Percentiles rank a stretch among this genome's conserved stretches.
Conservation (phyloP, 2,113 vertebrate genomes). For the Trogon surrucura region DNA sequence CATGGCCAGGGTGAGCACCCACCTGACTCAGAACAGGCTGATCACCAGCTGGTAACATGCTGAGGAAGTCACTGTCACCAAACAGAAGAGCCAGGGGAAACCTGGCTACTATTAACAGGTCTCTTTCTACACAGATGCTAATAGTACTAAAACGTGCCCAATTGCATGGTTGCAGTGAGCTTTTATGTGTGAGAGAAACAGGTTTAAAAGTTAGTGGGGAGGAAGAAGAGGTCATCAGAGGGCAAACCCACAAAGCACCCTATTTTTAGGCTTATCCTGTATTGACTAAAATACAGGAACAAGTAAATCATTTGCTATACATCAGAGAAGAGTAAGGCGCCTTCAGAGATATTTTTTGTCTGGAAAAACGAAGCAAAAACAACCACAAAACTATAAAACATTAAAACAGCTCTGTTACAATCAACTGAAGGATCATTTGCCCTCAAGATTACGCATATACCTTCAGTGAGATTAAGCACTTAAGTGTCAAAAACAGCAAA, state of each 20-base stretch:
- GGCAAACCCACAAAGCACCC: not conserved
- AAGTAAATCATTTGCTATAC: not conserved
- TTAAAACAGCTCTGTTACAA: not conserved
- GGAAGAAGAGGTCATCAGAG: not conserved
- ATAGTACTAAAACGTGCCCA: not conserved
- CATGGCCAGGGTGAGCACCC: not conserved
- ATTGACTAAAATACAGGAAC: not conserved
- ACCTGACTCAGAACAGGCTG: not conserved
- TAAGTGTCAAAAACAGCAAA: not conserved
- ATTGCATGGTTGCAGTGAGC: not conserved
- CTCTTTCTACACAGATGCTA: not conserved
- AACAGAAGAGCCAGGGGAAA: not conserved
- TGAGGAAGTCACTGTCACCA: not conserved
- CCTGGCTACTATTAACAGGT: not conserved
- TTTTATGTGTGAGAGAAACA: not conserved
- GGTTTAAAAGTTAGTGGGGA: not conserved
- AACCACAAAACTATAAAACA: not conserved
- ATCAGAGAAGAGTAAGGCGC: not conserved
- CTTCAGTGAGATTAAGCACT: not conserved
- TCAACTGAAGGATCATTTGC: not conserved
- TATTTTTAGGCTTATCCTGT: not conserved
- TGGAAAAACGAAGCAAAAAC: not conserved
- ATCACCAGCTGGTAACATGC: not conserved
- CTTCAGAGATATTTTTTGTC: not conserved
- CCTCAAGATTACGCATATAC: not conserved